Evolutionary conservation across 1,140 invertebrate species (phyloP).

Genomic region (Macrobrachium nipponense): DNA sequence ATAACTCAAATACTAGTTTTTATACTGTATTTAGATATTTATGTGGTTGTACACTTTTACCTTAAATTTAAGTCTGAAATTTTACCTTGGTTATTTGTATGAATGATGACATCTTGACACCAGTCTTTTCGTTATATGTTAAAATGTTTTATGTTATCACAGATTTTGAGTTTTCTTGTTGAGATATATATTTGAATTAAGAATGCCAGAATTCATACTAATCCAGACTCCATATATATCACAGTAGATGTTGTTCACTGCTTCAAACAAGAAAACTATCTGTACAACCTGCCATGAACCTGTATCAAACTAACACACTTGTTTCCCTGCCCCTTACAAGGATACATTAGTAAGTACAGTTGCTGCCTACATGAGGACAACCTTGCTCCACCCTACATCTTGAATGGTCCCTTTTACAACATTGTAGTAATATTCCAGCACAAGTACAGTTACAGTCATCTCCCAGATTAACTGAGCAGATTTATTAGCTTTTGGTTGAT

Average conservation of each 20-base stretch:
- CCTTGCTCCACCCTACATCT: slow-evolving; percentile 58
- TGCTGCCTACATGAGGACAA: slow-evolving; percentile 52
- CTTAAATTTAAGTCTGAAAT: too few species aligned
- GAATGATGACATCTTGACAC: too few species aligned
- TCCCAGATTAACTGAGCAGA: slow-evolving; percentile 51
- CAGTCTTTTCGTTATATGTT: not conserved
- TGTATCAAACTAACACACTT: slow-evolving; percentile 60
- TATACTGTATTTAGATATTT: too few species aligned
- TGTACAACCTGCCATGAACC: slow-evolving; percentile 57
- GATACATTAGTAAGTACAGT: slow-evolving; percentile 61
- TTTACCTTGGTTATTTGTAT: too few species aligned
- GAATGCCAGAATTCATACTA: slow-evolving; percentile 58
- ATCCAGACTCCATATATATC: slow-evolving; percentile 50
- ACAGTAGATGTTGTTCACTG: slow-evolving; percentile 53
- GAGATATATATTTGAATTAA: slow-evolving; percentile 20
- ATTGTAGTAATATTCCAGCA: slow-evolving; percentile 52
- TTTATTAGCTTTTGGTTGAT: slow-evolving; percentile 18
- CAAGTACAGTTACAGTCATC: slow-evolving; percentile 53
- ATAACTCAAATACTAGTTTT: too few species aligned
- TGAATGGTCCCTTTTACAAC: slow-evolving; percentile 44
- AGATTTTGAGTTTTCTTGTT: not conserved
- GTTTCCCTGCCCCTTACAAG: slow-evolving; percentile 62
- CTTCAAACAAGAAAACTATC: slow-evolving; percentile 55
- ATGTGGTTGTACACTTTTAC: too few species aligned
- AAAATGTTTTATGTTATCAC: slow-evolving; percentile 1